Evolutionary conservation across 2,113 vertebrate genomes (phyloP).

Genomic region (Eclectus roratus): DNA sequence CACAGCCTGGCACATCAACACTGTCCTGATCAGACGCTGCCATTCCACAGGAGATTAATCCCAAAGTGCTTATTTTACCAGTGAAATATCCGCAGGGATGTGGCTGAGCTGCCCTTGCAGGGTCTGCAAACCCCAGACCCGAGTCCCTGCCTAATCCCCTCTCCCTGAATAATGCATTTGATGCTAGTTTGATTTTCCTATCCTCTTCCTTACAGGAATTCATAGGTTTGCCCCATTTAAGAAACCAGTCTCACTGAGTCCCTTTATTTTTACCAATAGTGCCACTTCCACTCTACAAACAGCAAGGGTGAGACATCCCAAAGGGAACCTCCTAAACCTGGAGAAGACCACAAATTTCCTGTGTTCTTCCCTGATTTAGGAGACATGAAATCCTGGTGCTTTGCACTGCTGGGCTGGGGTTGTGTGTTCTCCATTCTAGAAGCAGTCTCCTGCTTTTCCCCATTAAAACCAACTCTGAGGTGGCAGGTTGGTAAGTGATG

Average conservation of each 20-base stretch:
- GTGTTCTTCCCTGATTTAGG: not conserved
- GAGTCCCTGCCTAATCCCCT: not conserved
- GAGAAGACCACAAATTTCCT: not conserved
- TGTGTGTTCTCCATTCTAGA: accelerated
- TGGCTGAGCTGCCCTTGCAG: not conserved
- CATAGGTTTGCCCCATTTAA: not conserved
- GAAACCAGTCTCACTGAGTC: not conserved
- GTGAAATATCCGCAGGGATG: not conserved
- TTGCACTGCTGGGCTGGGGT: accelerated
- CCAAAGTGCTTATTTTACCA: not conserved
- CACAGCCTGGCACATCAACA: accelerated
- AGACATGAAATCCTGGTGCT: not conserved
- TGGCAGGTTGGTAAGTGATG: accelerated
- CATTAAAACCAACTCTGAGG: not conserved
- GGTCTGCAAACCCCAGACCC: not conserved
- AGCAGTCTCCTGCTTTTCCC: not conserved
- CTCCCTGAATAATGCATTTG: not conserved
- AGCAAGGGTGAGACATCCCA: not conserved
- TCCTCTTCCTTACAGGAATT: not conserved
- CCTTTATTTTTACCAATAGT: not conserved
- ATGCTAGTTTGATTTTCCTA: not conserved
- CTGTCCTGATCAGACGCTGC: not conserved
- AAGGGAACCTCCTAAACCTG: not conserved
- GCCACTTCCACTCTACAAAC: not conserved
- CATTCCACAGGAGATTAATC: not conserved